Conservation (phyloP, 2,888 invertebrate species). For the Chrysotoxum bicinctum region DNA sequence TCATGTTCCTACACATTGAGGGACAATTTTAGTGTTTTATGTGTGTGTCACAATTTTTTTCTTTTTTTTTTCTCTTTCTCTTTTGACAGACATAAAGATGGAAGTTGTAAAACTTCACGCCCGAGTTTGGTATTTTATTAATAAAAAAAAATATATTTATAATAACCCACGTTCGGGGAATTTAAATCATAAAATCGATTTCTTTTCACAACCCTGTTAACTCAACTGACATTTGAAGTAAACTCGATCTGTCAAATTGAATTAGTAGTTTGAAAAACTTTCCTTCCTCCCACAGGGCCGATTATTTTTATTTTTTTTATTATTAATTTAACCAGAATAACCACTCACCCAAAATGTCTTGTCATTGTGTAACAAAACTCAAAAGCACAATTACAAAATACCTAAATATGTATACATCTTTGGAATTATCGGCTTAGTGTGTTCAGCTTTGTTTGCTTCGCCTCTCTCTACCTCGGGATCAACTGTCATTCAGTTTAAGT, state of each 20-base stretch:
- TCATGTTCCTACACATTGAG: conserved; percentile 44
- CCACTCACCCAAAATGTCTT: conserved; percentile 42
- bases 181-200: conserved; percentile 47
- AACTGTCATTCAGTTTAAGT: conserved; percentile 59
- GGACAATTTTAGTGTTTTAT: conserved; percentile 35
- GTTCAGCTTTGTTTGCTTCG: conserved; percentile 43
- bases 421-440: conserved; percentile 59
- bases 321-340: conserved; percentile 31
- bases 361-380: conserved; percentile 40
- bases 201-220: background rate
- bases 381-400: conserved; percentile 57
- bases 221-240: conserved; percentile 22
- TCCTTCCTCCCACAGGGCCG: conserved; percentile 42
- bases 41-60: conserved; percentile 17
- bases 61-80: background rate
- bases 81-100: conserved; percentile 2
- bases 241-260: conserved; percentile 25
- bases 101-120: conserved; percentile 32
- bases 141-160: conserved; percentile 3
- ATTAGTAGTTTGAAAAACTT: conserved; percentile 1
- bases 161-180: conserved; percentile 2
- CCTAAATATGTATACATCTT: background rate
- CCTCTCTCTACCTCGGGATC: conserved; percentile 25
- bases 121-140: conserved; percentile 7
- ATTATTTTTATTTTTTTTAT: background rate